Evolutionary conservation across 2,888 invertebrate genomes (phyloP).

Genomic region (Ophraella communa): DNA sequence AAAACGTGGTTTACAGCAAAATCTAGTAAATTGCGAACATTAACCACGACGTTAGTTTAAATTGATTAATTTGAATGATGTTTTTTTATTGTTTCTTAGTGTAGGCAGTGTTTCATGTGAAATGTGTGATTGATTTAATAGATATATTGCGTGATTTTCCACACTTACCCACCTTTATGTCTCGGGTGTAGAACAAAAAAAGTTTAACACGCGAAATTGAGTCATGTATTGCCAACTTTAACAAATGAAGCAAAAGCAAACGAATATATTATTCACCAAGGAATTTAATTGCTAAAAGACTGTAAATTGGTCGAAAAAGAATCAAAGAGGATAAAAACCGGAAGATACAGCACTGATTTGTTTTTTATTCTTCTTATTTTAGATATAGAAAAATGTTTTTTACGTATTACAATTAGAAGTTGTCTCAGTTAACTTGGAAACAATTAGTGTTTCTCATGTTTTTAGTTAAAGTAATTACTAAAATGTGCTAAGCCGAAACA

Average conservation of each 20-base stretch:
- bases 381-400: neutral
- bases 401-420: neutral
- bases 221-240: slow-evolving; percentile 10
- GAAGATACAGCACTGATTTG: neutral
- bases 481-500: slow-evolving; percentile 18
- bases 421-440: slow-evolving; percentile 6
- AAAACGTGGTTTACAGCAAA: too few species aligned
- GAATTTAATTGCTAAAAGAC: too few species aligned
- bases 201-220: slow-evolving; percentile 21
- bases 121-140: slow-evolving; percentile 25
- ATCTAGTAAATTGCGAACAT: too few species aligned
- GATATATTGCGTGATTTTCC: slow-evolving; percentile 23
- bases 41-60: too few species aligned
- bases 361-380: neutral
- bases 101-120: slow-evolving; percentile 9
- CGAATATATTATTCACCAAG: neutral
- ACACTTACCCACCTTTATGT: slow-evolving; percentile 23
- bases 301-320: too few species aligned
- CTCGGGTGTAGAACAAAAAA: slow-evolving; percentile 16
- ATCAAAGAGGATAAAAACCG: too few species aligned
- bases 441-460: slow-evolving; percentile 21
- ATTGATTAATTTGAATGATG: too few species aligned
- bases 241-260: neutral
- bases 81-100: too few species aligned
- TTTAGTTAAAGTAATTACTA: slow-evolving; percentile 19